Evolutionary conservation across 30 jellyfish, hydroid and myxozoan species (phyloP).

Genomic region (Catostylus mosaicus): DNA sequence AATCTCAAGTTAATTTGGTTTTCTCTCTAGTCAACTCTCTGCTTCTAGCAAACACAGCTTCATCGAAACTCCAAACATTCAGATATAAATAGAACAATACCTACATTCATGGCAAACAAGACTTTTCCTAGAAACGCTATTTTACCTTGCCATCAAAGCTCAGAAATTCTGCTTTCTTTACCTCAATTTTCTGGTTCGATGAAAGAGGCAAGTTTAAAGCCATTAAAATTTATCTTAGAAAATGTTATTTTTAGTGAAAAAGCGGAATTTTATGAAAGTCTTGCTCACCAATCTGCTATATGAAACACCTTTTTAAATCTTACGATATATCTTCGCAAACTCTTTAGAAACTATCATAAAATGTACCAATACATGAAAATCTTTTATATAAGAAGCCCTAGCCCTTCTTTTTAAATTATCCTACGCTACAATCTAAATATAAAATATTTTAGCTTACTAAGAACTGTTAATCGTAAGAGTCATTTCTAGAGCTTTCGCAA

Average conservation of each 20-base stretch:
- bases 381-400: not conserved
- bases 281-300: not conserved
- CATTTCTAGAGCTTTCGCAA: constrained; percentile 57
- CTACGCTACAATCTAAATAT: not conserved
- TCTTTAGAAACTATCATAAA: not conserved
- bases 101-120: not conserved
- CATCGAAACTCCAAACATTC: not conserved
- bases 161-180: too few relatives aligned
- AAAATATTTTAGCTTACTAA: not conserved
- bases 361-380: not conserved
- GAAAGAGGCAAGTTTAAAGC: too few relatives aligned
- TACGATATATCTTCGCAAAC: not conserved
- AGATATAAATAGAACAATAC: not conserved
- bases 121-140: not conserved
- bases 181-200: too few relatives aligned
- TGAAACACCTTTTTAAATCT: too few relatives aligned
- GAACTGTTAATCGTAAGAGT: constrained; percentile 6
- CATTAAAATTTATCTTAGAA: too few relatives aligned
- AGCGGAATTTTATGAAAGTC: not conserved
- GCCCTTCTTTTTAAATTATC: not conserved
- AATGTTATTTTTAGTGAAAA: too few relatives aligned
- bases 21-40: not conserved
- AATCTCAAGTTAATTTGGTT: not conserved
- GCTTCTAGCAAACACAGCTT: not conserved
- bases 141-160: not conserved